Evolutionary conservation across 92 coral and sea anemone genomes (phyloP), one percentile per base, ranked within the genome.

Genomic region (Scolanthus callimorphus): DNA sequence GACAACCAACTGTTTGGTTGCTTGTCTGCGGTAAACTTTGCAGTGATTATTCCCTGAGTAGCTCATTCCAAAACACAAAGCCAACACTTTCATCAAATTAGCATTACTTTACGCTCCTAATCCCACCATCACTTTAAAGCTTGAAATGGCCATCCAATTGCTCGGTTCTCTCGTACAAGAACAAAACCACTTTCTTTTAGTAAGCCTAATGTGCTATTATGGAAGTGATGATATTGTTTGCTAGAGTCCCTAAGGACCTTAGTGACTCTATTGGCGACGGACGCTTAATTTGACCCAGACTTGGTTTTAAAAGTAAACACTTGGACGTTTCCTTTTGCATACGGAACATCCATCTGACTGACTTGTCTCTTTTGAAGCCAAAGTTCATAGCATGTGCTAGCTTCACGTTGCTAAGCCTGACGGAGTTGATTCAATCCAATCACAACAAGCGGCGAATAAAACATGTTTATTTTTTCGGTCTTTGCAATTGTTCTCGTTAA

Each of bases 1-100:
- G 75, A 68, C 75, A 57, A 68, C 75, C 55, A 44, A 31, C 21
- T 63, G 71, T 65, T 65, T 50, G 31, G 54, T 4, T 45, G 57
- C 19, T 28, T 55, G 43, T 46, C 46, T 2, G 23, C 50, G 17
- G 69, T 63, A 47, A 63, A 63, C 69, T 23, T 47, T 2, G 27
- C 51, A 50, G 51, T 41, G 29, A 31, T 68, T 44, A 67, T 43
- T 31, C 31, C 23, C 22, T 25, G 4, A 37, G 20, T 22, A 63
- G 11, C 55, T 38, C 13, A 23, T 28, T 8, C 15, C 52, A 17
- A 0, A 1, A 13, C 39, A 68, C 75, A 68, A 56, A 54, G 57
- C 25, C 28, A 55, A n/a, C 27, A 57, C 37, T 57, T 43, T 51
- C 31, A 6, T 31, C 47, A 28, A 56, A 56, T 68, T 68, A 68